Conservation (phyloP, 2,113 vertebrate genomes). For the Solenodon paradoxus region DNA sequence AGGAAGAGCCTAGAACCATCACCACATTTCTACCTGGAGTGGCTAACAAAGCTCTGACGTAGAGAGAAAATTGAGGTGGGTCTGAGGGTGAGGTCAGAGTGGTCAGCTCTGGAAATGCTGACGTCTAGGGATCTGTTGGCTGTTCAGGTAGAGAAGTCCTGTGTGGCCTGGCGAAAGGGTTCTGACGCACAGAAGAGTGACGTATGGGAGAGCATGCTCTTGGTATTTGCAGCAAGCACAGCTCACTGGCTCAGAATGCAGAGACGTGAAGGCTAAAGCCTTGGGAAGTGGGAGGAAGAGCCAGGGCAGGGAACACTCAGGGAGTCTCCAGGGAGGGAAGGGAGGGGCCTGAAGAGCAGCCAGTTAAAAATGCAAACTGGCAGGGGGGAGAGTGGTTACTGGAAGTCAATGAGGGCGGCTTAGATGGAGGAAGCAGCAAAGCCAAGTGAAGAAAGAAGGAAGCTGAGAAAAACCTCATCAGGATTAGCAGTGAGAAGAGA, state of each 20-base stretch:
- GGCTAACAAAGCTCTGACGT: neutral
- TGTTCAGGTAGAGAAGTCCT: neutral
- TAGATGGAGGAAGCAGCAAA: neutral
- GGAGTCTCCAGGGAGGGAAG: neutral
- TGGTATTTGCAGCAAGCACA: neutral
- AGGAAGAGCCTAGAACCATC: neutral
- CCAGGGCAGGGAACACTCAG: neutral
- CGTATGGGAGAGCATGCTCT: rapidly evolving
- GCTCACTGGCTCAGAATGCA: neutral
- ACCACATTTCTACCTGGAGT: neutral
- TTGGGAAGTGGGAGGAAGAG: neutral
- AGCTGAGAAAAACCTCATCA: neutral
- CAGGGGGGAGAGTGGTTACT: neutral
- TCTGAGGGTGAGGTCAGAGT: neutral
- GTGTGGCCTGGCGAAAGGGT: too few relatives aligned
- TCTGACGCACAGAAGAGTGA: neutral
- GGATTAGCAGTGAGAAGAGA: neutral
- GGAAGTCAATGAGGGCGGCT: neutral
- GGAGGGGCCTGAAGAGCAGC: neutral
- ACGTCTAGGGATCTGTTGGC: neutral
- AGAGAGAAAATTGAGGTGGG: neutral
- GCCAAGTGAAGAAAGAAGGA: neutral
- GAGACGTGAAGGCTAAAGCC: neutral
- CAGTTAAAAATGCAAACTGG: neutral
- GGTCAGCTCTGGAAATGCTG: neutral